Conservation (phyloP, 2,888 invertebrate genomes). For the Drosophila gaucha region DNA sequence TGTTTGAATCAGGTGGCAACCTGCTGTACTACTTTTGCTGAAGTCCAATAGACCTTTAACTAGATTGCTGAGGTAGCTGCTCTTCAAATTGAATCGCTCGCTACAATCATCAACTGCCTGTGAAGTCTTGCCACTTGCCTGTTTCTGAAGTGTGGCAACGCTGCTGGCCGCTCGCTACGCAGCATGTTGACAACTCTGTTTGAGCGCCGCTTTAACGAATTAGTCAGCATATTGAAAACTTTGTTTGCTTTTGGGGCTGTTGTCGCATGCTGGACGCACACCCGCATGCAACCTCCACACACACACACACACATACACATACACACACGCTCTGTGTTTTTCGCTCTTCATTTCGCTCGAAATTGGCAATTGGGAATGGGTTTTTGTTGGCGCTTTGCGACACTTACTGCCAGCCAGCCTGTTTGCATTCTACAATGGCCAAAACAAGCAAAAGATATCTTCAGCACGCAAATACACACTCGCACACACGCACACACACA, state of each 20-base stretch:
- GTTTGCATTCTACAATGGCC: conserved; percentile 67
- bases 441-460: conserved; percentile 66
- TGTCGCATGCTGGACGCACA: conserved; percentile 24
- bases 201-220: conserved; percentile 28
- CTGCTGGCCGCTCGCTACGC: no score
- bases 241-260: conserved; percentile 33
- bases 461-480: conserved; percentile 9
- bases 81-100: background rate
- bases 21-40: no score
- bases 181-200: conserved; percentile 38
- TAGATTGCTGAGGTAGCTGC: background rate
- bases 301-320: conserved; percentile 5
- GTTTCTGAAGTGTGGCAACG: background rate
- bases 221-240: conserved; percentile 44
- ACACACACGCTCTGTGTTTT: background rate
- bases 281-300: conserved; percentile 4
- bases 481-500: conserved; percentile 1
- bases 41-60: no score
- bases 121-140: background rate
- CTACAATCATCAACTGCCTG: background rate
- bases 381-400: conserved; percentile 50
- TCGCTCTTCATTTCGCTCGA: conserved; percentile 9
- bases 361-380: conserved; percentile 59
- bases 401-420: conserved; percentile 48
- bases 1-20: background rate